A percentile compares a stretch with the other conserved stretches of the same genome.
Conservation (phyloP, 2,888 invertebrate genomes). For the Lycaena phlaeas region DNA sequence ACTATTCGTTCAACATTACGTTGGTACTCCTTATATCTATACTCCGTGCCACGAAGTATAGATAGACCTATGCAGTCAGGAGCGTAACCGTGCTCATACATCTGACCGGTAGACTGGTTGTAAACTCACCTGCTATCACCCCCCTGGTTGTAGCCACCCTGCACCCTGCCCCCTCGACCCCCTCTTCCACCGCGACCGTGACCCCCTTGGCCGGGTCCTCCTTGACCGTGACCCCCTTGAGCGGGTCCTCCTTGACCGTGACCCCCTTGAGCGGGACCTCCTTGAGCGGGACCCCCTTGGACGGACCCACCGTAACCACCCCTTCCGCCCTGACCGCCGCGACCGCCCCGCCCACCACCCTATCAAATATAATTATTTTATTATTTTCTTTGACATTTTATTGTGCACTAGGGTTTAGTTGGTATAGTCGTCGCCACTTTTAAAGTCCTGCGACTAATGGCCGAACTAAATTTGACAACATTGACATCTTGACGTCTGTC, state of each 20-base stretch:
- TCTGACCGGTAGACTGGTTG: too few relatives aligned
- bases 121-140: conserved; percentile 22
- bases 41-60: too few relatives aligned
- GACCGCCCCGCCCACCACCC: conserved; percentile 64
- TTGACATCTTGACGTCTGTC: too few relatives aligned
- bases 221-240: conserved; percentile 24
- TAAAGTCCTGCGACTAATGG: too few relatives aligned
- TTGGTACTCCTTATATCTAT: too few relatives aligned
- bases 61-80: too few relatives aligned
- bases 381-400: too few relatives aligned
- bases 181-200: conserved; percentile 24
- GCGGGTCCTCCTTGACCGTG: conserved; percentile 26
- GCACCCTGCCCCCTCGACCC: conserved; percentile 40
- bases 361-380: conserved; percentile 6
- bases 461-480: too few relatives aligned
- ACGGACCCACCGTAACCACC: conserved; percentile 31
- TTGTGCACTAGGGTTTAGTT: too few relatives aligned
- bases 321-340: conserved; percentile 41
- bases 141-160: conserved; percentile 44
- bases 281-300: conserved; percentile 25
- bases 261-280: conserved; percentile 15
- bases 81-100: too few relatives aligned
- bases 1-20: too few relatives aligned
- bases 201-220: conserved; percentile 34
- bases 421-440: too few relatives aligned